These are phyloP conservation scores for Gavialis gangeticus DNA, from an alignment of 2,113 vertebrate species.

Conservation along the genomic window DNA sequence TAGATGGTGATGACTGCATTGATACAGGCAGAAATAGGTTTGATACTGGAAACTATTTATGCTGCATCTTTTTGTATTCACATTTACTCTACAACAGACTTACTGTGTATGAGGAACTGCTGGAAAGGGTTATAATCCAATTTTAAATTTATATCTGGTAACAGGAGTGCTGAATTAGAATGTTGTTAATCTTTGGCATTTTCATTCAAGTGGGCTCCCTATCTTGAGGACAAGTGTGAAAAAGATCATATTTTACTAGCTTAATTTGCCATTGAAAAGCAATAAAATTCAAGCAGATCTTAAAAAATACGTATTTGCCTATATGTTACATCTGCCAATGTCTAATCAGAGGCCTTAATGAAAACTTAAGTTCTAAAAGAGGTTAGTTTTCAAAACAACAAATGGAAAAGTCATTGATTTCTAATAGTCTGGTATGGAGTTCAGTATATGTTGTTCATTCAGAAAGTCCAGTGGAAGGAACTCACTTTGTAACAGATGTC, in stretches of 20 bases:
- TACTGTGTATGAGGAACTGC: rapidly evolving
- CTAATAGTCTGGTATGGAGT: not conserved
- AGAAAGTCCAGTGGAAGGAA: not conserved
- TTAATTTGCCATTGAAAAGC: not conserved
- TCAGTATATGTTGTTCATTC: not conserved
- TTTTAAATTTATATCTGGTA: not conserved
- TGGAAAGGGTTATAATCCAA: not conserved
- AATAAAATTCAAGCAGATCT: not conserved
- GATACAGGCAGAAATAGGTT: not conserved
- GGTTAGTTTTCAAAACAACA: not conserved
- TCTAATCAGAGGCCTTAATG: not conserved
- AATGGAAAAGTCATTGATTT: not conserved
- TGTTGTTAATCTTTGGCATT: not conserved
- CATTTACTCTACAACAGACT: not conserved
- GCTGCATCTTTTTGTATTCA: rapidly evolving
- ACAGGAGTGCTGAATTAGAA: not conserved
- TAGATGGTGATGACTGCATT: not conserved
- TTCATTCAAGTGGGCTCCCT: not conserved
- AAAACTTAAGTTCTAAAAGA: not conserved
- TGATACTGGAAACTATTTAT: not conserved
- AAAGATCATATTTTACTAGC: not conserved
- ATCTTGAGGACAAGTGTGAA: not conserved
- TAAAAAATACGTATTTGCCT: not conserved
- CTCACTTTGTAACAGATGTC: not conserved
- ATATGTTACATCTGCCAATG: not conserved